Percentiles rank a stretch among this genome's conserved stretches.
Conservation (phyloP, 2,797 vertebrate species). For the Protonibea diacanthus region DNA sequence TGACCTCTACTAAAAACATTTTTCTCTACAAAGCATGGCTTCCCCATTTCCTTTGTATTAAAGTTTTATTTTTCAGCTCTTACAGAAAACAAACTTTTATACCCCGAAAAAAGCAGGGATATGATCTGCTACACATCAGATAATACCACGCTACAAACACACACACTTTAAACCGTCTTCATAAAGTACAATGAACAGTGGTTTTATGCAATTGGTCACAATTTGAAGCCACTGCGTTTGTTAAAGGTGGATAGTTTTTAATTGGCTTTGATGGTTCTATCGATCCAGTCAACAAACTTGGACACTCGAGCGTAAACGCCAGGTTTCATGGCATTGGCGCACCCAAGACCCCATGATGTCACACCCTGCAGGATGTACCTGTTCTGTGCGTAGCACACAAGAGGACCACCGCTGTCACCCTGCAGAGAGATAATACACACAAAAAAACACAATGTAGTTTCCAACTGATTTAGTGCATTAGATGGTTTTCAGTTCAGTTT, state of each 20-base stretch:
- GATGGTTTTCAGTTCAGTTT: not conserved
- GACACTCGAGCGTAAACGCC: constrained; percentile 95
- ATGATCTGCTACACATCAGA: not conserved
- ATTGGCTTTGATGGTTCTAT: constrained; percentile 75
- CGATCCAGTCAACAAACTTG: constrained; percentile 90
- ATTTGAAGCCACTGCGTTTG: not conserved
- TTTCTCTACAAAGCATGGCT: constrained; percentile 18
- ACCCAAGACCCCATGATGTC: constrained; percentile 97
- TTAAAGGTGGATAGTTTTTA: constrained; percentile 27
- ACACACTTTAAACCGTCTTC: constrained; percentile 19
- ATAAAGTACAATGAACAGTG: not conserved
- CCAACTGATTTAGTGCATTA: not conserved
- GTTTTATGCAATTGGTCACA: not conserved
- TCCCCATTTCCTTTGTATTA: not conserved
- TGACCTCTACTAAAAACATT: not conserved
- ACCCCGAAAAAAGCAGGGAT: constrained; percentile 3
- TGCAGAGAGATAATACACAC: constrained; percentile 70
- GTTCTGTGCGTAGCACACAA: constrained; percentile 90
- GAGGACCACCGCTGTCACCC: constrained; percentile 98
- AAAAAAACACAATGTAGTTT: not conserved
- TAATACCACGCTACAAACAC: not conserved
- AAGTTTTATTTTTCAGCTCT: constrained; percentile 45
- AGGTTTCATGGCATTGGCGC: constrained; percentile 93
- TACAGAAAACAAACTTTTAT: constrained; percentile 27
- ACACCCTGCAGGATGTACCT: constrained; percentile 93